These are phyloP conservation scores for Chrysolina haemoptera DNA, from an alignment of 2,888 invertebrate genomes.

Conservation along the genomic window DNA sequence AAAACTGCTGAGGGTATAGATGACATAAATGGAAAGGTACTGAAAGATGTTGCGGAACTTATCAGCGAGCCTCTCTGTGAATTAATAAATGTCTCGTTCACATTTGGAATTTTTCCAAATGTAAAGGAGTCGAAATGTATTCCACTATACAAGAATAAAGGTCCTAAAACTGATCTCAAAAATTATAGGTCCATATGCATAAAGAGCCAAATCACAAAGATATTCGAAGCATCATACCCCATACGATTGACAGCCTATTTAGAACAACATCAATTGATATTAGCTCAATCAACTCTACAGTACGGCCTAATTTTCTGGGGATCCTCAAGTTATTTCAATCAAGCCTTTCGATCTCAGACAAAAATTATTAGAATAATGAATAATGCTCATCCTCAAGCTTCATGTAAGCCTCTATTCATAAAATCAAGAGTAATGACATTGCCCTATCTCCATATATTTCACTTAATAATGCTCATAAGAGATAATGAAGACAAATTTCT, in stretches of 20 bases:
- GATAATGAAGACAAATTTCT: not conserved
- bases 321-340: too few relatives aligned
- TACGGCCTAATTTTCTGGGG: not conserved
- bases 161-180: not conserved
- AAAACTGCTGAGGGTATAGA: conserved; percentile 17
- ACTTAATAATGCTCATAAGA: conserved; percentile 3
- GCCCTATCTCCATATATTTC: conserved; percentile 15
- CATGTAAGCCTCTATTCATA: not conserved
- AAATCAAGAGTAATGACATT: not conserved
- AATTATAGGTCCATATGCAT: conserved; percentile 15
- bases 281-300: not conserved
- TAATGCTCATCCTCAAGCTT: not conserved
- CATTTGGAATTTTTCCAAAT: conserved; percentile 1
- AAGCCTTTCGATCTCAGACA: not conserved
- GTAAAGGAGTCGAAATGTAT: conserved; percentile 4
- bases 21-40: conserved; percentile 21
- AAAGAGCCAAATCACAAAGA: conserved; percentile 16
- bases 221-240: conserved; percentile 14
- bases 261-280: too few relatives aligned
- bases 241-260: conserved; percentile 5
- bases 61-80: not conserved
- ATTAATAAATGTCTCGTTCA: conserved; percentile 11
- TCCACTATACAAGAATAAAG: conserved; percentile 16
- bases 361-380: conserved; percentile 4
- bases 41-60: conserved; percentile 1